These are phyloP conservation scores for Globia sparganii DNA, from an alignment of 2,888 invertebrate genomes.

Conservation along the genomic window DNA sequence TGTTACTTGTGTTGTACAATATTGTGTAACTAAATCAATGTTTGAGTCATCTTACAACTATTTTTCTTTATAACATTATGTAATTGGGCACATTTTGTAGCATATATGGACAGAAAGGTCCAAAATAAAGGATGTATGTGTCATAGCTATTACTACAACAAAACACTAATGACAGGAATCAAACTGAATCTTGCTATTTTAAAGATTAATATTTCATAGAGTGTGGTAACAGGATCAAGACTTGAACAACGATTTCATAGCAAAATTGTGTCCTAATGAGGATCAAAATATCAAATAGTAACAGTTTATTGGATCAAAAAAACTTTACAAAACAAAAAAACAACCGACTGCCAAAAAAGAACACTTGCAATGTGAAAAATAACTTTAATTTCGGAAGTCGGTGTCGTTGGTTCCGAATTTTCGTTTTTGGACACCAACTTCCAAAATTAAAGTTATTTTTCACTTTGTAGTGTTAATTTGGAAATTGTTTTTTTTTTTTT, in stretches of 20 bases:
- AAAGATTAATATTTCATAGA: background rate
- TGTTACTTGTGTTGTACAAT: background rate
- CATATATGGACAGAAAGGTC: no score
- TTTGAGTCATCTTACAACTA: slow-evolving; percentile 3
- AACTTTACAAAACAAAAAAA: no score
- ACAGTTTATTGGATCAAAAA: background rate
- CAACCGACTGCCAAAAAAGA: no score
- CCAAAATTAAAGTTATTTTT: no score
- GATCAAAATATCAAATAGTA: background rate
- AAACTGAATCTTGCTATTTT: background rate
- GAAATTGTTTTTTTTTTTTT: no score
- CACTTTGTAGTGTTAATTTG: no score
- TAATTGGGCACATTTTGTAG: background rate
- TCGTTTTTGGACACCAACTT: no score
- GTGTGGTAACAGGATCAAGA: no score
- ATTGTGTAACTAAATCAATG: slow-evolving; percentile 8
- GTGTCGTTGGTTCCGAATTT: no score
- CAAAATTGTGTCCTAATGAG: background rate
- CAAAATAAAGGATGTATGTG: no score
- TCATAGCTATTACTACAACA: background rate
- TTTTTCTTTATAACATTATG: background rate
- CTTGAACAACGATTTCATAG: background rate
- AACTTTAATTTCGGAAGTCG: no score
- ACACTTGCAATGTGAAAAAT: no score
- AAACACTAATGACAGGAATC: background rate